Conservation (phyloP, 2,888 invertebrate genomes). For the Gari tellinella region DNA sequence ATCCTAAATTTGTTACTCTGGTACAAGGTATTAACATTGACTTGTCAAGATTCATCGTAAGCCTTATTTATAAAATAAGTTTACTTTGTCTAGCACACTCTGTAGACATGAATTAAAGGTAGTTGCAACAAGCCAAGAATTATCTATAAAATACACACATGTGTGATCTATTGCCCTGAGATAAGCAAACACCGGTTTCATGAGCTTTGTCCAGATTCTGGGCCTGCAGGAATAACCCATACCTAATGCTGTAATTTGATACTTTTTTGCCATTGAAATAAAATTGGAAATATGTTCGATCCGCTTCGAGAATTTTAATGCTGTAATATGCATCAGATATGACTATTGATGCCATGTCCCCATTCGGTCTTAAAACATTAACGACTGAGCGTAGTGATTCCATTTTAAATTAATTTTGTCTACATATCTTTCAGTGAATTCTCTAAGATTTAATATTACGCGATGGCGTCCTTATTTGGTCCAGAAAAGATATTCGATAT, state of each 20-base stretch:
- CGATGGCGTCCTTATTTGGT: constrained; percentile 16
- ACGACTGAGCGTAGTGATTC: constrained; percentile 12
- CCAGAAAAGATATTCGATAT: constrained; percentile 24
- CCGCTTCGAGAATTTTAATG: constrained; percentile 26
- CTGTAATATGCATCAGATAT: constrained; percentile 44
- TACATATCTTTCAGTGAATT: constrained; percentile 19
- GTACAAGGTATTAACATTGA: constrained; percentile 31
- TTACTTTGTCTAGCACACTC: constrained; percentile 18
- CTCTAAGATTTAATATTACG: constrained; percentile 16
- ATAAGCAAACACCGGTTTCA: constrained; percentile 55
- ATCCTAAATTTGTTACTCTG: constrained; percentile 26
- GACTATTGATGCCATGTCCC: constrained; percentile 35
- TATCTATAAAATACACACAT: constrained; percentile 52
- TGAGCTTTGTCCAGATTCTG: constrained; percentile 52
- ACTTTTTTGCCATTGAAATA: constrained; percentile 32
- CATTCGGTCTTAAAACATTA: constrained; percentile 11
- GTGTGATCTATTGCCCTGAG: constrained; percentile 35
- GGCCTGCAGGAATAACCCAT: constrained; percentile 51
- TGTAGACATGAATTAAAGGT: constrained; percentile 16
- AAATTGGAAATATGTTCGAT: constrained; percentile 37
- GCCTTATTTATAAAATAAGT: constrained; percentile 14
- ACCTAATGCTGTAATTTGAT: constrained; percentile 30
- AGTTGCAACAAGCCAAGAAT: constrained; percentile 26
- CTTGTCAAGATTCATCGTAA: constrained; percentile 39
- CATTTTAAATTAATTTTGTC: constrained; percentile 22